Conservation (phyloP, 2,797 vertebrate genomes). For the Mormyrops boulengeri region DNA sequence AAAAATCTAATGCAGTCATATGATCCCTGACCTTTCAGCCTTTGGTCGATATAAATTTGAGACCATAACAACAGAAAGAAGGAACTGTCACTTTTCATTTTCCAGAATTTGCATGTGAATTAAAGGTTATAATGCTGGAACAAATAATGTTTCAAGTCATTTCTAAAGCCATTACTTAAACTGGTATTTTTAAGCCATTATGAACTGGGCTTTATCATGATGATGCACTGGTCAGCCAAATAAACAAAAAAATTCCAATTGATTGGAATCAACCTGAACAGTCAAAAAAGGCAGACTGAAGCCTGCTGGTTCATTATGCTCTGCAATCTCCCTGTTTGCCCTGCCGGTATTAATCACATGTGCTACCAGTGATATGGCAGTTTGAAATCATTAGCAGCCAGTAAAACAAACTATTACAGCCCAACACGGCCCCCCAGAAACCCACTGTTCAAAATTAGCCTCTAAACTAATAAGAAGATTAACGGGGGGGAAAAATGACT, state of each 20-base stretch:
- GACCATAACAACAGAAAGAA: not conserved
- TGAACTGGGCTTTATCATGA: not conserved
- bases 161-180: not conserved
- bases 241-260: not conserved
- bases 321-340: not conserved
- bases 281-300: not conserved
- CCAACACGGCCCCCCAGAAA: not conserved
- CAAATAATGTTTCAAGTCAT: not conserved
- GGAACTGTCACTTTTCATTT: not conserved
- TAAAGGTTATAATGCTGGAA: not conserved
- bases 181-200: not conserved
- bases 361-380: not conserved
- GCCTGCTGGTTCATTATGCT: not conserved
- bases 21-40: not conserved
- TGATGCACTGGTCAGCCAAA: not conserved
- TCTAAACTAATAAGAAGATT: not conserved
- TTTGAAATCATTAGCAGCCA: not conserved
- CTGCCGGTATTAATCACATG: conserved; percentile 4
- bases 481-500: not conserved
- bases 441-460: not conserved
- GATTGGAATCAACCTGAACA: not conserved
- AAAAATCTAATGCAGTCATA: not conserved
- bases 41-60: not conserved
- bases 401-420: not conserved
- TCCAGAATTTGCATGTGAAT: not conserved